phyloP scores from a whole-genome alignment of 2,113 vertebrate species.

The Leptobrachium ailaonicum region DNA sequence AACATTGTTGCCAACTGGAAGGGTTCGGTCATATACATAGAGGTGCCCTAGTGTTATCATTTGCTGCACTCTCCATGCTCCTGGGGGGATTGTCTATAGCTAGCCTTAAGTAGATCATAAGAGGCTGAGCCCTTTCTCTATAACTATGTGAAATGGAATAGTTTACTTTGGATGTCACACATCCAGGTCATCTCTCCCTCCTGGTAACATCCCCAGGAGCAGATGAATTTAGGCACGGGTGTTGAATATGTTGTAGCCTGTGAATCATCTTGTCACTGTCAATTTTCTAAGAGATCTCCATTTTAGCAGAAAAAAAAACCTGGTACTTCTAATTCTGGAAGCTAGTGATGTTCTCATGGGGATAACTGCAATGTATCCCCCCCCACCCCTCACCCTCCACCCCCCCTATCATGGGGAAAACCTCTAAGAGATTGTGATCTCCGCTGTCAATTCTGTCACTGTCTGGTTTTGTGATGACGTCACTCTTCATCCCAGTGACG shows the following conservation, averaged over 20 bases:
- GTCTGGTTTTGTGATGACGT: conserved; percentile 71
- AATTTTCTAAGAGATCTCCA: conserved; percentile 98
- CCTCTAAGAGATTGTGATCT: conserved; percentile 69
- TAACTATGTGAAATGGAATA: conserved; percentile 84
- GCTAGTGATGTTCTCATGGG: conserved; percentile 73
- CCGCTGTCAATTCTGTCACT: conserved; percentile 78
- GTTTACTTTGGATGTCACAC: conserved; percentile 94
- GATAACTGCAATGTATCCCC: conserved; percentile 74
- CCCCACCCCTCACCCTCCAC: conserved; percentile 59
- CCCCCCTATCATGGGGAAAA: conserved; percentile 48
- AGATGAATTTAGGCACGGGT: conserved; percentile 93
- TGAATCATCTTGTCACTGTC: conserved; percentile 96
- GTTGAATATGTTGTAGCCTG: conserved; percentile 91
- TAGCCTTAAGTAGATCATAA: conserved; percentile 2
- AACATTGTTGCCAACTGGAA: neutral
- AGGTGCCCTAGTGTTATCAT: neutral
- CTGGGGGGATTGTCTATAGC: neutral
- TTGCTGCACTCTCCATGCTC: neutral
- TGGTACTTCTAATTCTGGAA: conserved; percentile 77
- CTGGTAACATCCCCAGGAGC: conserved; percentile 86
- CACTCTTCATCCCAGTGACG: conserved; percentile 50
- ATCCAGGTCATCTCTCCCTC: conserved; percentile 79
- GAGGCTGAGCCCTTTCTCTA: conserved; percentile 67
- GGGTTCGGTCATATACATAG: neutral
- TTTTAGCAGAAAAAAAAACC: conserved; percentile 79